Base-by-base conservation (phyloP, 1,140 invertebrate species). In the Nymphalis io region DNA sequence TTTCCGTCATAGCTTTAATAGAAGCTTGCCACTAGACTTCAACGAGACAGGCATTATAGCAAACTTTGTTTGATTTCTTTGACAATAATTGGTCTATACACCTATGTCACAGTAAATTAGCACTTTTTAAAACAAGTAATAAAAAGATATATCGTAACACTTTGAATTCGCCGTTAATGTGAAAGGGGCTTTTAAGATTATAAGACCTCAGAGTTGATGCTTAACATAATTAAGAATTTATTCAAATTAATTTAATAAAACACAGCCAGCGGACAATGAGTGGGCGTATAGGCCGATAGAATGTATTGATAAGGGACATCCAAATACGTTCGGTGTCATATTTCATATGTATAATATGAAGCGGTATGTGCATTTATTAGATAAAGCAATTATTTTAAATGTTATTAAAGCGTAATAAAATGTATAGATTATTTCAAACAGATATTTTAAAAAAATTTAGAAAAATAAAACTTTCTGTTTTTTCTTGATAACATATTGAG, bases 151-250 rank as follows among this genome's bases (percentile, higher is more conserved):
- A 44, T 44, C 12, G 40, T 11, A 51, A 20, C 16, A 4, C 51
- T 27, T 55, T 13, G 51, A 3, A 51, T 51, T 33, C 46, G 2
- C 20, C 13, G 13, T 55, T 13, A 2, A 27, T 55, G 21, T 55
- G 23, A 55, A 27, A 5, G 3, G 13, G 4, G 5, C 51, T 13
- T 27, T 51, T 51, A n/a, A n/a, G n/a, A n/a, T 48, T 2, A 20
- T 12, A 53, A 68, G 70, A 65, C 51, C 71, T 69, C 60, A 64
- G 42, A 61, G 60, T 68, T 69, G 65, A 75, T 74, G 65, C 74
- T 84, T 84, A 80, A 79, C 83, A 87, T 87, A 83, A 87, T 83
- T 81, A 83, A 80, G 68, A 75, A 79, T 83, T 82, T 82, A 84
- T 85, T 83, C 62, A 82, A 82, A 85, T 85, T 64, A 74, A 70